These are phyloP conservation scores for Eubasilissa regina DNA, from an alignment of 1,140 invertebrate genomes.

Conservation along the genomic window DNA sequence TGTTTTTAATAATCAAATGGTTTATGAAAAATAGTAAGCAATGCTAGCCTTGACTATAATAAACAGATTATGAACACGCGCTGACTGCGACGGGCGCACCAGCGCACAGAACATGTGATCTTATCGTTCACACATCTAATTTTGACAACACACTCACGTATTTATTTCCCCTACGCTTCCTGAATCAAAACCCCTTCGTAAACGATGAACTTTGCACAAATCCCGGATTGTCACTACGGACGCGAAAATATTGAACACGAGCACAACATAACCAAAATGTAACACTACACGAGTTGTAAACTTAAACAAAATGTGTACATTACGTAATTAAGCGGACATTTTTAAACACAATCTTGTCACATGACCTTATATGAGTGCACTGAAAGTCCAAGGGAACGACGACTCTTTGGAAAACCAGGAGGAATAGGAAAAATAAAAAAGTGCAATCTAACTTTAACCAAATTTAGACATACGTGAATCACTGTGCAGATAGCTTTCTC, in stretches of 20 bases:
- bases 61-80: conserved; percentile 44
- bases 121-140: conserved; percentile 32
- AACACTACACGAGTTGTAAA: conserved; percentile 54
- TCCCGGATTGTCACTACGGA: not conserved
- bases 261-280: conserved; percentile 52
- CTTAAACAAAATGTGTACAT: conserved; percentile 56
- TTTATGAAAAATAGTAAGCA: not conserved
- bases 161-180: conserved; percentile 22
- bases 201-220: not conserved
- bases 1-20: no score
- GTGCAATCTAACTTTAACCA: conserved; percentile 48
- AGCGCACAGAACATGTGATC: conserved; percentile 34
- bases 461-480: conserved; percentile 54
- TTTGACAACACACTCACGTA: conserved; percentile 26
- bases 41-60: conserved; percentile 36
- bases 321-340: conserved; percentile 58
- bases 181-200: conserved; percentile 7
- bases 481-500: conserved; percentile 47
- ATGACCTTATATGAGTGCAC: conserved; percentile 53
- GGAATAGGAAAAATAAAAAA: conserved; percentile 24
- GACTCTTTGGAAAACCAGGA: conserved; percentile 2
- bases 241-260: conserved; percentile 36
- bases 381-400: conserved; percentile 12
- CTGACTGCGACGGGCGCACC: not conserved
- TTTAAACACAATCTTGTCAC: conserved; percentile 57